These are phyloP conservation scores for Paratrypauchen microcephalus DNA, from an alignment of 2,797 vertebrate genomes.

Conservation along the genomic window DNA sequence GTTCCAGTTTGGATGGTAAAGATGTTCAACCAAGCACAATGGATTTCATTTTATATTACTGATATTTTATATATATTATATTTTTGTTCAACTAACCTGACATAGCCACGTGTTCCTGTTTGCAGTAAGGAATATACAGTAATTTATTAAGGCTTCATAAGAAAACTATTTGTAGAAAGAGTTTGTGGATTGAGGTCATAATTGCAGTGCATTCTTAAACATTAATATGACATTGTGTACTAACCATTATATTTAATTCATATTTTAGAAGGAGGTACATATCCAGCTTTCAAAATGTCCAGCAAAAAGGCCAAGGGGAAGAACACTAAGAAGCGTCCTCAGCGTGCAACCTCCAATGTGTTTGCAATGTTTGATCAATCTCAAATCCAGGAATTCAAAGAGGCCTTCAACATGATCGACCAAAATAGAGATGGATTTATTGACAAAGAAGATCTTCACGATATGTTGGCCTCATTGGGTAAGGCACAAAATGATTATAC, in stretches of 20 bases:
- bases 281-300: constrained; percentile 80
- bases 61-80: too few species aligned
- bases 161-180: too few species aligned
- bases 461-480: constrained; percentile 94
- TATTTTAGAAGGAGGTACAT: constrained; percentile 18
- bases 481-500: constrained; percentile 27
- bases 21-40: too few species aligned
- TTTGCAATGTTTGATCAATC: constrained; percentile 98
- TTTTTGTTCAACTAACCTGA: too few species aligned
- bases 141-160: too few species aligned
- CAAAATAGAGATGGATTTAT: constrained; percentile 97
- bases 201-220: too few species aligned
- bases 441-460: constrained; percentile 94
- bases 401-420: constrained; percentile 98
- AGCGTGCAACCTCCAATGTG: constrained; percentile 93
- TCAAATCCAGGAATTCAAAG: constrained; percentile 97
- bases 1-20: background rate
- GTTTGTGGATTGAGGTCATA: too few species aligned
- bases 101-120: background rate
- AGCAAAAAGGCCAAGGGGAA: constrained; percentile 95
- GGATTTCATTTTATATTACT: too few species aligned
- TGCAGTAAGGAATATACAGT: too few species aligned
- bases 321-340: constrained; percentile 94
- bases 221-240: background rate
- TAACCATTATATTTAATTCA: background rate